These are phyloP conservation scores for Todus mexicanus DNA, from an alignment of 2,797 vertebrate species.

Conservation along the genomic window DNA sequence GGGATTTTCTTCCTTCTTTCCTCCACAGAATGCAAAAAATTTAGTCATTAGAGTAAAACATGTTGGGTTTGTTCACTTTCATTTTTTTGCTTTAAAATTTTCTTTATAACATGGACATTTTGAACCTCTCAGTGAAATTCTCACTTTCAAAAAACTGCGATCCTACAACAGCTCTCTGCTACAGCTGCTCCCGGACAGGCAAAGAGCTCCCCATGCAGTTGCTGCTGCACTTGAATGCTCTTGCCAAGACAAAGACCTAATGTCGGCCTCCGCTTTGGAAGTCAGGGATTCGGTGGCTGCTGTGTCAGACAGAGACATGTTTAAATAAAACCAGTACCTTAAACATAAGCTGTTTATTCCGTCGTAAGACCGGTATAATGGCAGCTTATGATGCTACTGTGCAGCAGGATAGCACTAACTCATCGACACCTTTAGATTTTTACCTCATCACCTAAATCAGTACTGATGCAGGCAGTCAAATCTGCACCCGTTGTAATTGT, in stretches of 20 bases:
- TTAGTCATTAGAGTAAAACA: background rate
- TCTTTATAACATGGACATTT: background rate
- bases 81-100: background rate
- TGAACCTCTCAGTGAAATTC: background rate
- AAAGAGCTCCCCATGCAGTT: background rate
- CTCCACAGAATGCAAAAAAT: background rate
- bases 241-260: background rate
- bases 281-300: background rate
- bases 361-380: background rate
- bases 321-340: background rate
- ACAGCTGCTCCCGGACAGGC: background rate
- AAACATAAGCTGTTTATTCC: background rate
- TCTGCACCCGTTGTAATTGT: background rate
- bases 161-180: background rate
- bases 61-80: background rate
- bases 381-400: background rate
- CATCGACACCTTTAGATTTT: background rate
- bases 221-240: slow-evolving; percentile 21
- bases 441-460: background rate
- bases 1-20: background rate
- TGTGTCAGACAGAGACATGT: background rate
- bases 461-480: background rate
- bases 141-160: background rate
- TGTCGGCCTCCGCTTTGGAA: background rate
- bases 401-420: background rate